These are phyloP conservation scores for Scytalopus superciliaris DNA, from an alignment of 2,113 vertebrate species.

Conservation along the genomic window DNA sequence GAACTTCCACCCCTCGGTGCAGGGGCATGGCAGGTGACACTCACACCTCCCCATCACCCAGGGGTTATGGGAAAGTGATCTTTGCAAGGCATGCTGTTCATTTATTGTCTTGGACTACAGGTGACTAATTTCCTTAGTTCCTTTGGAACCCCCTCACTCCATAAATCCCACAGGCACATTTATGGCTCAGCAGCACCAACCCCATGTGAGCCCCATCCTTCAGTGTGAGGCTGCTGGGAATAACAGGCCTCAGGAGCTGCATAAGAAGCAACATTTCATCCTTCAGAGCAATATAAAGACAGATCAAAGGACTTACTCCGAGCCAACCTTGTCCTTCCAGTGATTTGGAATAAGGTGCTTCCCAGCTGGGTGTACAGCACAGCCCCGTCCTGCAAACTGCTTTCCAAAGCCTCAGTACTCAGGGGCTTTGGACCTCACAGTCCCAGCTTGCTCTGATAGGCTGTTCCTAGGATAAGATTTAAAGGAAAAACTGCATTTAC, in stretches of 20 bases:
- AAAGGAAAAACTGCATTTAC: neutral
- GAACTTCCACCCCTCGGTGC: rapidly evolving
- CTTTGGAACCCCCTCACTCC: neutral
- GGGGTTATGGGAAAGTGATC: neutral
- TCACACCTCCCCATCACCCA: rapidly evolving
- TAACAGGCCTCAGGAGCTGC: neutral
- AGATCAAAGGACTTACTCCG: neutral
- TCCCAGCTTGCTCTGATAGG: neutral
- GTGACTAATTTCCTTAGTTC: rapidly evolving
- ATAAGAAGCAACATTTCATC: neutral
- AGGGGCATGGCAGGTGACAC: rapidly evolving
- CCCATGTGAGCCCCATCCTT: neutral
- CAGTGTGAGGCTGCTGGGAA: neutral
- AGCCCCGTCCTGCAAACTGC: rapidly evolving
- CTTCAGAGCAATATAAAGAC: neutral
- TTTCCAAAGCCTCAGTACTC: neutral
- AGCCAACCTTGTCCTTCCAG: neutral
- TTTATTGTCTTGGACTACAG: neutral
- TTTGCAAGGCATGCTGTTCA: neutral
- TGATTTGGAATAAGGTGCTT: neutral
- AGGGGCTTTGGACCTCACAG: neutral
- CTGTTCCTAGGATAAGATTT: neutral
- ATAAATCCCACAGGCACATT: rapidly evolving
- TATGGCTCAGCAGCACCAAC: neutral
- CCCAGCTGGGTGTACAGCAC: neutral